A percentile compares a stretch with the other conserved stretches of the same genome.
These are phyloP conservation scores for Hoplodrina ambigua DNA, from an alignment of 2,888 invertebrate species.

Conservation along the genomic window DNA sequence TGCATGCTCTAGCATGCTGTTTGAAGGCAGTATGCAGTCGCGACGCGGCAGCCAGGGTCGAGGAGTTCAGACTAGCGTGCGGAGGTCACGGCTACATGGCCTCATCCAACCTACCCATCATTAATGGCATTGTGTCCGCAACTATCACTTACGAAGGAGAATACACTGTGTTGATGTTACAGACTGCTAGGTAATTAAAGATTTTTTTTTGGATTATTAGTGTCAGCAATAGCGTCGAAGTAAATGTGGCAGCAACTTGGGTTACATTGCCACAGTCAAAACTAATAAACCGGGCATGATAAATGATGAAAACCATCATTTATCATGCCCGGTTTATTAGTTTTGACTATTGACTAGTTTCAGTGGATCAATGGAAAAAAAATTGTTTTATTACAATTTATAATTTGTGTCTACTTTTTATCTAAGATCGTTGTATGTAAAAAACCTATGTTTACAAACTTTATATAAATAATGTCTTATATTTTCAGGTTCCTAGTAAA, in stretches of 20 bases:
- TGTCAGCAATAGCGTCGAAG: background rate
- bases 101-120: constrained; percentile 95
- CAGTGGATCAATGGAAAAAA: background rate
- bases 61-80: constrained; percentile 95
- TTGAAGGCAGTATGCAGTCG: constrained; percentile 96
- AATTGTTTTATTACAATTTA: too few species aligned
- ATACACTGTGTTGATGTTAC: constrained; percentile 97
- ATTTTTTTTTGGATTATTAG: too few species aligned
- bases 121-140: constrained; percentile 95
- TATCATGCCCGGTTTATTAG: too few species aligned
- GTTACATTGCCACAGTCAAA: background rate
- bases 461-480: too few species aligned
- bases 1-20: constrained; percentile 97
- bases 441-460: too few species aligned
- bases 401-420: too few species aligned
- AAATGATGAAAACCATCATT: too few species aligned
- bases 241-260: background rate
- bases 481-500: constrained; percentile 93
- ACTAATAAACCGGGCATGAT: too few species aligned
- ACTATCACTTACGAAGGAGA: constrained; percentile 98
- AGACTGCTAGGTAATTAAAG: constrained; percentile 93
- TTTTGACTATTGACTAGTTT: background rate
- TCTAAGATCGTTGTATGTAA: too few species aligned
- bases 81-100: constrained; percentile 98
- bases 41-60: constrained; percentile 93